These are phyloP conservation scores for Crotalus horridus DNA, from an alignment of 2,113 vertebrate species.

Conservation along the genomic window DNA sequence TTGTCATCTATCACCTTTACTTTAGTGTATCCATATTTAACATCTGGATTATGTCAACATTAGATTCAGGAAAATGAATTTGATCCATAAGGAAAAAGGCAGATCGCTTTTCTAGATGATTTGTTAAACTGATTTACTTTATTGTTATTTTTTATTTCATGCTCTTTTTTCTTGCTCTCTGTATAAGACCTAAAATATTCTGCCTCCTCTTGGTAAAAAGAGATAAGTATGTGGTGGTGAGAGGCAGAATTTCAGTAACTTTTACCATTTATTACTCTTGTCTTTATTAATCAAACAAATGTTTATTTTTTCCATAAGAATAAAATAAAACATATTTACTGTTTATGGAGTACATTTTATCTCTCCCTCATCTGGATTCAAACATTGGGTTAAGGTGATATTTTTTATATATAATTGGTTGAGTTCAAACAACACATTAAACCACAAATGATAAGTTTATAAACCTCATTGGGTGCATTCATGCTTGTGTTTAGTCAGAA, in stretches of 20 bases:
- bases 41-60: constrained; percentile 77
- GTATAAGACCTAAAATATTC: constrained; percentile 1
- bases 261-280: neutral
- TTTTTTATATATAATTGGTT: too few species aligned
- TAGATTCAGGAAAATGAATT: constrained; percentile 81
- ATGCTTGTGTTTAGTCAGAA: too few species aligned
- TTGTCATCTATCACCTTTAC: constrained; percentile 9
- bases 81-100: constrained; percentile 78
- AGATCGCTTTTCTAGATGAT: constrained; percentile 75
- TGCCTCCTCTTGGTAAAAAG: constrained; percentile 3
- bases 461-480: too few species aligned
- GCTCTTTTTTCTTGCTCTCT: constrained; percentile 2
- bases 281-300: neutral
- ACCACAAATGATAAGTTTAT: too few species aligned
- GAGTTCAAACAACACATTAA: too few species aligned
- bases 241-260: neutral
- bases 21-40: neutral
- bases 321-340: neutral
- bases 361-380: neutral
- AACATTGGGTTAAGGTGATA: too few species aligned
- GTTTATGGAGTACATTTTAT: neutral
- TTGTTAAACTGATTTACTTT: constrained; percentile 70
- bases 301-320: too few species aligned
- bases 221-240: neutral
- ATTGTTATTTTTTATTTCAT: neutral